Percentiles rank a stretch among this genome's conserved stretches.
These are phyloP conservation scores for Hydrophis major DNA, from an alignment of 2,797 vertebrate species.

Conservation along the genomic window DNA sequence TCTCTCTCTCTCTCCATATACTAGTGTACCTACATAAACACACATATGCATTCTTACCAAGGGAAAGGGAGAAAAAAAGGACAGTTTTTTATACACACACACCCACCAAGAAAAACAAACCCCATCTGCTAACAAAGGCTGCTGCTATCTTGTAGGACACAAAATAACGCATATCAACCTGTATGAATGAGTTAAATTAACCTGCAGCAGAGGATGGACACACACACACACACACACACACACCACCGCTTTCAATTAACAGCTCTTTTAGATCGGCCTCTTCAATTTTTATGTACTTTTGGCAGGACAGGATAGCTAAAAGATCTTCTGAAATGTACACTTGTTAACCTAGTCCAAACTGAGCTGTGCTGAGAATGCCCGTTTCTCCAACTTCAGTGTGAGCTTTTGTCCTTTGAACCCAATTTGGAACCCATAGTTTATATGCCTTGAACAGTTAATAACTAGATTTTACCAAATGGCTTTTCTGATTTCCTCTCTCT, in stretches of 20 bases:
- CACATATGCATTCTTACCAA: not conserved
- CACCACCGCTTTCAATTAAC: not conserved
- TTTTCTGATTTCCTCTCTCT: constrained; percentile 51
- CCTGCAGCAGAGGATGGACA: not conserved
- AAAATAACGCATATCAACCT: not conserved
- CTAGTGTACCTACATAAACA: not conserved
- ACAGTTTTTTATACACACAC: not conserved
- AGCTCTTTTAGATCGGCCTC: not conserved
- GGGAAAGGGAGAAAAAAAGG: not conserved
- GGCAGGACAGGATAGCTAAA: constrained; percentile 14
- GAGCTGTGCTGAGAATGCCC: not conserved
- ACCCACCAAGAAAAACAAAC: not conserved
- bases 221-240: too few relatives aligned
- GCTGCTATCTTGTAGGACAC: not conserved
- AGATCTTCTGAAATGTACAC: constrained; percentile 39
- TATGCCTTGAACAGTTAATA: constrained; percentile 27
- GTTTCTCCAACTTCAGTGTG: not conserved
- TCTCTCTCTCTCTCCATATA: not conserved
- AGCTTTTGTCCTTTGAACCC: not conserved
- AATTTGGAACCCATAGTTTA: not conserved
- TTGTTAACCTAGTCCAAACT: constrained; percentile 41
- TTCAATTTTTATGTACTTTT: not conserved
- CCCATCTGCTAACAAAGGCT: not conserved
- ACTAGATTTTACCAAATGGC: constrained; percentile 8
- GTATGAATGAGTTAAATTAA: not conserved